Conservation (phyloP, 92 coral and sea anemone species). For the Phenganax marumi region DNA sequence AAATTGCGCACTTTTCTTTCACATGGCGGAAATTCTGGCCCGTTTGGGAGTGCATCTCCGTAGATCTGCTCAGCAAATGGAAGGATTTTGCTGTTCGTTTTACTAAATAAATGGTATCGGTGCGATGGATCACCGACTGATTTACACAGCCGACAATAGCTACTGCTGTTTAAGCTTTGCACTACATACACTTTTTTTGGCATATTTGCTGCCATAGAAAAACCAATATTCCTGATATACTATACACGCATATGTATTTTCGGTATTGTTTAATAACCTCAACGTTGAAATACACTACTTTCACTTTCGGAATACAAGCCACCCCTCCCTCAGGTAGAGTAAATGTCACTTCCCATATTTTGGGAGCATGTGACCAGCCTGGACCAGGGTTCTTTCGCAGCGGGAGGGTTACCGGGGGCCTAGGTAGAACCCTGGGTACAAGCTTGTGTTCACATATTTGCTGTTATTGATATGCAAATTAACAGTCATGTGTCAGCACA, state of each 20-base stretch:
- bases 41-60: background rate
- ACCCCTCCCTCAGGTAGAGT: background rate
- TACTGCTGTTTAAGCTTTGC: background rate
- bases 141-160: background rate
- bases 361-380: background rate
- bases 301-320: background rate
- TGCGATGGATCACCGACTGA: conserved; percentile 1
- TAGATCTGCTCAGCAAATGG: background rate
- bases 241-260: background rate
- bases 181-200: background rate
- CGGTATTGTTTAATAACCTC: background rate
- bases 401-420: too few species aligned
- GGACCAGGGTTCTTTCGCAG: too few species aligned
- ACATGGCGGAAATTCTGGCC: background rate
- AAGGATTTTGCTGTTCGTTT: background rate
- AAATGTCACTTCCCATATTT: background rate
- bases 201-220: background rate
- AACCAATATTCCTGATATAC: background rate
- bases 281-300: background rate
- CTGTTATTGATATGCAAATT: too few species aligned
- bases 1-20: background rate
- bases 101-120: background rate
- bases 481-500: too few species aligned
- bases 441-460: too few species aligned
- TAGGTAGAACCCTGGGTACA: too few species aligned